Evolutionary conservation across 2,113 vertebrate genomes (phyloP), one percentile per base, ranked within the genome.

Genomic region (Coryphaenoides rupestris): DNA sequence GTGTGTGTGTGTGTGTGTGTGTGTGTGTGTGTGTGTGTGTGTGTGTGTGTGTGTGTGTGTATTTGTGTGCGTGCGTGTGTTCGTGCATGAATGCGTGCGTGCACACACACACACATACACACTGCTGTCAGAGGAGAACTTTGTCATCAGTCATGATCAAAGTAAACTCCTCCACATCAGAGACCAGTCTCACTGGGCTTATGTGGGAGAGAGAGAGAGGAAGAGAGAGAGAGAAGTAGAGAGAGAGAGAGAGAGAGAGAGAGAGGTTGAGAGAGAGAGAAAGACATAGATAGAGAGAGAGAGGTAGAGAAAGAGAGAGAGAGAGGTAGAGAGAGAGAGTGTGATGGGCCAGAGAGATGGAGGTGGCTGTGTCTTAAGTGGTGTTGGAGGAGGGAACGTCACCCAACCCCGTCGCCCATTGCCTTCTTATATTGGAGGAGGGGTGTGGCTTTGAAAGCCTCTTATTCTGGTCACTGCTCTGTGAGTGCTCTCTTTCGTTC

Each of bases 161-260:
- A 79, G 75, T 66, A 64, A 56, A 76, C 58, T 49, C 6, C 1
- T n/a, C 49, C 55, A 76, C 68, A 56, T 76, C 22, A 56, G 70
- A 70, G 64, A 64, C 33, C 49, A 62, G 53, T 76, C 66, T 10
- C 7, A 61, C 60, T 0, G 47, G 57, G 19, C 54, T 67, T 15
- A n/a, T 2, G 49, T 10, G 46, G 16, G 17, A 50, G 47, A 50
- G 47, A 40, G 6, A 40, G 33, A 55, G 28, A 4, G 22, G 56
- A 47, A 0, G 21, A 16, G 21, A 60, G 6, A 26, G 57, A 40
- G 19, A 14, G 24, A 58, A 56, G 17, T 1, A 58, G 50, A 50
- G 28, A 12, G 15, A 19, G 1, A 57, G 23, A 57, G 59, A 60
- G 10, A 40, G 3, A 53, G 17, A n/a, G n/a, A n/a, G n/a, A n/a